Percentiles rank a stretch among this genome's conserved stretches.
Conservation (phyloP, 2,797 vertebrate species). For the Remorina albescens region DNA sequence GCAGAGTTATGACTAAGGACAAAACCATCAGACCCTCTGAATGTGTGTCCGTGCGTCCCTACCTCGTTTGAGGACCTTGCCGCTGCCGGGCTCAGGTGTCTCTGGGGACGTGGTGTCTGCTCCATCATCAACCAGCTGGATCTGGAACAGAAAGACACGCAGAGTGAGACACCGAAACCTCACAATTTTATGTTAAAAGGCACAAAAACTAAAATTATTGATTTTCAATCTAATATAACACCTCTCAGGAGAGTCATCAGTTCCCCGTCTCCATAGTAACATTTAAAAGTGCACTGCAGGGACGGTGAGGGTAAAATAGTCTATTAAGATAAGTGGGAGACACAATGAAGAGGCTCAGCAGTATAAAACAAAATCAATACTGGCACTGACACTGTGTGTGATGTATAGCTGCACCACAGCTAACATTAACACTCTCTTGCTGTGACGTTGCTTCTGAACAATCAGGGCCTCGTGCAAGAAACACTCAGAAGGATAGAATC, state of each 20-base stretch:
- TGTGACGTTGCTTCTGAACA: not conserved
- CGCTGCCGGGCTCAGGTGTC: constrained; percentile 89
- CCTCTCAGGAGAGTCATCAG: not conserved
- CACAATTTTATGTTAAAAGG: not conserved
- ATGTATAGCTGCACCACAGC: not conserved
- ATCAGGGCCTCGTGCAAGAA: not conserved
- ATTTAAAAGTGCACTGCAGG: not conserved
- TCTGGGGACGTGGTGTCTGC: constrained; percentile 95
- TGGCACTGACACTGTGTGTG: constrained; percentile 3
- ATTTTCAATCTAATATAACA: constrained; percentile 11
- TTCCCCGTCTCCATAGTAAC: constrained; percentile 31
- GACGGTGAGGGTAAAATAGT: constrained; percentile 2
- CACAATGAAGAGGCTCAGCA: constrained; percentile 17
- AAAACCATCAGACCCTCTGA: not conserved
- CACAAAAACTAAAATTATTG: constrained; percentile 3
- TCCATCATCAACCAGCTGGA: constrained; percentile 95
- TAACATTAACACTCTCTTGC: not conserved
- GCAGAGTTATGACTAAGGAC: constrained; percentile 2
- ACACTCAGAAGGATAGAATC: not conserved
- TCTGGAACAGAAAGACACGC: constrained; percentile 78
- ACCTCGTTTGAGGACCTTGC: constrained; percentile 93
- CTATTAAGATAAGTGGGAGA: constrained; percentile 12
- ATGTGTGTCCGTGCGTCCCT: constrained; percentile 5
- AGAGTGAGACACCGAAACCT: not conserved
- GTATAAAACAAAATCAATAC: constrained; percentile 15